These are phyloP conservation scores for Rousettus madagascariensis DNA, from an alignment of 2,797 vertebrate genomes.

Conservation along the genomic window DNA sequence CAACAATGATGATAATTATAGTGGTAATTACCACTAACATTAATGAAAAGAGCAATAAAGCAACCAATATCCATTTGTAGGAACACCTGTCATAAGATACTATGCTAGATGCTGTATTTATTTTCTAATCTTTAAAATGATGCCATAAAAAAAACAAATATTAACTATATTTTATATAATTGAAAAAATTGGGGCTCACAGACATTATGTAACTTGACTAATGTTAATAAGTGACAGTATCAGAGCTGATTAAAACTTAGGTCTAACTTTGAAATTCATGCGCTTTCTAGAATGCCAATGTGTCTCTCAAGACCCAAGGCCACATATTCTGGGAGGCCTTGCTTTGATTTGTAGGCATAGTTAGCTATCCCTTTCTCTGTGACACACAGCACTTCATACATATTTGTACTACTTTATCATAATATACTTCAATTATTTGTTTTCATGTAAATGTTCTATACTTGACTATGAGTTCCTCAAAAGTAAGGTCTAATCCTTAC, in stretches of 20 bases:
- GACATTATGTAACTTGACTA: neutral
- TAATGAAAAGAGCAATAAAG: constrained; percentile 19
- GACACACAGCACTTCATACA: neutral
- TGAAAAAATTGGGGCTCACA: neutral
- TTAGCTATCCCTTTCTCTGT: neutral
- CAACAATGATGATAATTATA: neutral
- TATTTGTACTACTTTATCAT: neutral
- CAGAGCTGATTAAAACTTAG: neutral
- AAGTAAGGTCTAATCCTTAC: neutral
- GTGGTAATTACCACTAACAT: neutral
- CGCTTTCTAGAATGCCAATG: neutral
- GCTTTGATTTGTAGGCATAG: neutral
- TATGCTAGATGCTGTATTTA: neutral
- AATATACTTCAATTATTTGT: neutral
- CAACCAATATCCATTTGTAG: neutral
- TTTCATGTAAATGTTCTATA: neutral
- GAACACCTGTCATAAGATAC: neutral
- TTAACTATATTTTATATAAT: neutral
- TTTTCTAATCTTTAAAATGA: neutral
- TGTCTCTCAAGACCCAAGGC: neutral
- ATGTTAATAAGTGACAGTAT: neutral
- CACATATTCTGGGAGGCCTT: neutral
- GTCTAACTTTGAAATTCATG: neutral
- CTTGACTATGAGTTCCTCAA: neutral
- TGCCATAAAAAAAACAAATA: neutral